These are phyloP conservation scores for Bradysia coprophila DNA, from an alignment of 1,140 invertebrate species.

Conservation along the genomic window DNA sequence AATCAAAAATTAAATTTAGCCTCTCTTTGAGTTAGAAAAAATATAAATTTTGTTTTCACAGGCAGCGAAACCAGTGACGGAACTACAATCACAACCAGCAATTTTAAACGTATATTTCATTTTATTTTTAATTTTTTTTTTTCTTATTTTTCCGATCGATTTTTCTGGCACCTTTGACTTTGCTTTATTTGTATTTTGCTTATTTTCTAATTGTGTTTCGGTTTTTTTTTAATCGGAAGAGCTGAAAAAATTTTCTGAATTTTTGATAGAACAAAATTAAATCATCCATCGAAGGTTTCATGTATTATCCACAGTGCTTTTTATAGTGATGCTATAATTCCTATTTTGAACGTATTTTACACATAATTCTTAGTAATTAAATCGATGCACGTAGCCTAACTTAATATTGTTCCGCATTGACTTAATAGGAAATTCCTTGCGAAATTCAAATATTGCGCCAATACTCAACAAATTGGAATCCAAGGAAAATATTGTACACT, in stretches of 20 bases:
- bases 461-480: too few species aligned
- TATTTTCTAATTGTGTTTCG: background rate
- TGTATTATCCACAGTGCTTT: too few species aligned
- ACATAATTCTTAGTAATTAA: too few species aligned
- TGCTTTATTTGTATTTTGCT: background rate
- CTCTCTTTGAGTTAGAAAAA: background rate
- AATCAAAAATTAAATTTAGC: background rate
- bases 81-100: slow-evolving; percentile 31
- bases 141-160: slow-evolving; percentile 2
- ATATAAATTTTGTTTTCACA: slow-evolving; percentile 13
- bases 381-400: too few species aligned
- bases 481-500: too few species aligned
- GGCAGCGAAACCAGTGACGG: slow-evolving; percentile 42
- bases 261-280: too few species aligned
- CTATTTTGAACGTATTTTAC: too few species aligned
- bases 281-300: too few species aligned
- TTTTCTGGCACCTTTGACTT: slow-evolving; percentile 1
- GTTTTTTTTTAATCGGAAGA: slow-evolving; percentile 2
- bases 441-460: too few species aligned
- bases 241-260: slow-evolving; percentile 7
- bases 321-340: too few species aligned
- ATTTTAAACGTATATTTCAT: slow-evolving; percentile 22
- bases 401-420: too few species aligned
- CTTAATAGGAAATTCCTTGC: too few species aligned
- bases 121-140: slow-evolving; percentile 3